Base-by-base conservation (phyloP, 2,113 vertebrate genomes). In the Sitta europaea region DNA sequence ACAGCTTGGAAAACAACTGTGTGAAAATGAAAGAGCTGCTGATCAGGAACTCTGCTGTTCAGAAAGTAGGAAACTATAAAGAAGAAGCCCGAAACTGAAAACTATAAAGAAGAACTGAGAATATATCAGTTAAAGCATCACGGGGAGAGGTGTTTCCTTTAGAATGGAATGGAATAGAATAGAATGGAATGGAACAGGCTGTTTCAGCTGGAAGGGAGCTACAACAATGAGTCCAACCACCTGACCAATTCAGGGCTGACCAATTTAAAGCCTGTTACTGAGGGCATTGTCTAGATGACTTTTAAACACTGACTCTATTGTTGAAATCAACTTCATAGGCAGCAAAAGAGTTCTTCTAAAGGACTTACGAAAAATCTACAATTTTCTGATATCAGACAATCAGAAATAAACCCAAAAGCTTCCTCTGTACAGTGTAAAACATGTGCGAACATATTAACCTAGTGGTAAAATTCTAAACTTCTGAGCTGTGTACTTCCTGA, bases 281-380 rank as follows among this genome's bases (percentile, higher is more conserved):
- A 90, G 18, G 21, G 27, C 47, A 72, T 10, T 24, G 43, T 27
- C 22, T 24, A 58, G 73, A 53, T 18, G 6, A 35, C 28, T 76
- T 65, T 62, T 43, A 31, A 83, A 80, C 38, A 62, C 22, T 27
- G 42, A 68, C 22, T 45, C 28, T 61, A 7, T 24, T n/a, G 42
- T 33, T 1, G 3, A 86, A 57, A 62, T 59, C 47, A 55, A 21
- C 20, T 29, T 71, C 51, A 73, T 12, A 81, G 23, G 25, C 35
- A 89, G n/a, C 18, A 88, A 22, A 11, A 91, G 7, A 24, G 66
- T 61, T 71, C 20, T 86, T 74, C 48, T 54, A 62, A 48, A 83
- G 27, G 29, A 58, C 12, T 63, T 43, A 25, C 0, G 9, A 24
- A 81, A 87, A 66, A 0, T 4, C 24, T 45, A 0, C 4, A 8